Evolutionary conservation across 2,797 vertebrate genomes (phyloP).

Genomic region (Clarias platycephalus): DNA sequence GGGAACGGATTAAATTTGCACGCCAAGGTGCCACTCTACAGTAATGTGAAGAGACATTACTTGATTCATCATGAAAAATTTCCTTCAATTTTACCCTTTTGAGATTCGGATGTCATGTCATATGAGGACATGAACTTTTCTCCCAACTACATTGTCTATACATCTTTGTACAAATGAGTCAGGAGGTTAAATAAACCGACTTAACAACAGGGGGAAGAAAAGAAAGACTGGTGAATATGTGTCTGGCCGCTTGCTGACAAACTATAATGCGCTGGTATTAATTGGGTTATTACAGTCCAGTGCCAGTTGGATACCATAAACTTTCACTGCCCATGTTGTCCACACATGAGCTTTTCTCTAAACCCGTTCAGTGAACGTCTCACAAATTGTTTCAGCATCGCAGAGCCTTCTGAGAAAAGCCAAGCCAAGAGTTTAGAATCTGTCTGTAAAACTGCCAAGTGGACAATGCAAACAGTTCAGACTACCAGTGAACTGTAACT

Average conservation of each 20-base stretch:
- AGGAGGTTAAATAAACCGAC: background rate
- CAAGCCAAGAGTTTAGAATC: background rate
- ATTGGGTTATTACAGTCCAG: background rate
- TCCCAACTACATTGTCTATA: too few relatives aligned
- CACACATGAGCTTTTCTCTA: background rate
- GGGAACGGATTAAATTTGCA: too few relatives aligned
- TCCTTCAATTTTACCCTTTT: background rate
- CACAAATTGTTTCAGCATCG: background rate
- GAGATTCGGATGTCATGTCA: too few relatives aligned
- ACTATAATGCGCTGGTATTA: too few relatives aligned
- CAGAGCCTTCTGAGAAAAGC: background rate
- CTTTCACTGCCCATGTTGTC: background rate
- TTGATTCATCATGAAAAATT: background rate
- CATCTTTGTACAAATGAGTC: too few relatives aligned
- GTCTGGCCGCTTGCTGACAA: background rate
- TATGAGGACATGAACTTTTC: too few relatives aligned
- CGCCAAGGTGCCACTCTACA: too few relatives aligned
- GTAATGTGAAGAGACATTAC: background rate
- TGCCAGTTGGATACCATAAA: background rate
- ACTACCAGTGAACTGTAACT: conserved; percentile 12
- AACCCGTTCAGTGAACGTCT: background rate
- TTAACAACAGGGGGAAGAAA: background rate
- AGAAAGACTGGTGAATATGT: background rate
- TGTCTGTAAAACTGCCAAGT: conserved; percentile 9
- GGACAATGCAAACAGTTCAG: conserved; percentile 7